A percentile compares a stretch with the other conserved stretches of the same genome.
phyloP scores from a whole-genome alignment of 2,888 invertebrate genomes.

The Shargacucullia verbasci region DNA sequence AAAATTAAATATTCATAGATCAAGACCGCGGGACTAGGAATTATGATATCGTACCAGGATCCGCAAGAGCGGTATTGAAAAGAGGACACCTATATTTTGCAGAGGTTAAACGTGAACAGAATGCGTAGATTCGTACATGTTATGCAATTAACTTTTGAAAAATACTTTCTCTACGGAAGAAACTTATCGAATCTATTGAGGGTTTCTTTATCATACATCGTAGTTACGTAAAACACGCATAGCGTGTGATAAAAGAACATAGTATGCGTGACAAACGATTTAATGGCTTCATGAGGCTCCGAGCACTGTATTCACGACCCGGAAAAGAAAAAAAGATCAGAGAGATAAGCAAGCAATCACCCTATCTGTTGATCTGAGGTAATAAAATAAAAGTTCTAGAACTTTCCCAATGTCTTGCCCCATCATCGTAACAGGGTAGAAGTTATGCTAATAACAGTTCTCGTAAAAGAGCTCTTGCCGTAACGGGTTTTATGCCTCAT shows the following conservation, averaged over 20 bases:
- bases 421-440: slow-evolving; percentile 22
- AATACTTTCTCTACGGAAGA: background rate
- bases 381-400: slow-evolving; percentile 46
- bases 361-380: slow-evolving; percentile 46
- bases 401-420: slow-evolving; percentile 36
- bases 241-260: slow-evolving; percentile 25
- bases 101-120: too few relatives aligned
- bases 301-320: slow-evolving; percentile 13
- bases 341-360: slow-evolving; percentile 42
- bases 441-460: slow-evolving; percentile 47
- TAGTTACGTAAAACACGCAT: slow-evolving; percentile 20
- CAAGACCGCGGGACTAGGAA: too few relatives aligned
- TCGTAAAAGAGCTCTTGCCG: slow-evolving; percentile 17
- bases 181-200: background rate
- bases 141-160: background rate
- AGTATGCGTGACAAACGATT: slow-evolving; percentile 35
- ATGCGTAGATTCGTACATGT: too few relatives aligned
- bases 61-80: too few relatives aligned
- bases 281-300: slow-evolving; percentile 36
- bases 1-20: background rate
- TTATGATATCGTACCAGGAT: too few relatives aligned
- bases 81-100: too few relatives aligned
- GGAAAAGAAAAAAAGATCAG: slow-evolving; percentile 39
- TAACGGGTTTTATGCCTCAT: slow-evolving; percentile 40
- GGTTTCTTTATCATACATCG: background rate